Conservation (phyloP, 2,797 vertebrate genomes). For the Sylvia borin region DNA sequence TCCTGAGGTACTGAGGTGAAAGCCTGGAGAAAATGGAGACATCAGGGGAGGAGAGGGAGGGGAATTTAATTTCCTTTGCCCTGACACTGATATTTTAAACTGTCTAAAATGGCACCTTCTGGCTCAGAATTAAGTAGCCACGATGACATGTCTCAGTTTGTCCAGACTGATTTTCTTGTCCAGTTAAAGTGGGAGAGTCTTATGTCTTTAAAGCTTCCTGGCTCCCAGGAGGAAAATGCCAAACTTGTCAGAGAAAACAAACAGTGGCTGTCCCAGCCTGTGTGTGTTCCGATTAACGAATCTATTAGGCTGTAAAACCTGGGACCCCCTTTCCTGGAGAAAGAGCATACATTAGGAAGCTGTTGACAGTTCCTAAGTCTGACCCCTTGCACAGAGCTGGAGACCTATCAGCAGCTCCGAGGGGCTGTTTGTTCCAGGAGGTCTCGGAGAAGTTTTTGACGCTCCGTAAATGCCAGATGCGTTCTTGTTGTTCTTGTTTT, state of each 20-base stretch:
- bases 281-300: constrained; percentile 74
- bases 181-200: constrained; percentile 66
- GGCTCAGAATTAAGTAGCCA: constrained; percentile 36
- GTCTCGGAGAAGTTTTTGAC: constrained; percentile 60
- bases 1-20: neutral
- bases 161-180: constrained; percentile 72
- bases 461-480: constrained; percentile 67
- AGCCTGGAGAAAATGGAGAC: constrained; percentile 28
- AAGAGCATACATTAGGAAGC: constrained; percentile 74
- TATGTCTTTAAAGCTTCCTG: constrained; percentile 55
- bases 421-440: constrained; percentile 73
- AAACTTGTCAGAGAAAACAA: constrained; percentile 77
- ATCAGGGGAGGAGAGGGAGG: neutral
- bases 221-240: constrained; percentile 64
- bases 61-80: constrained; percentile 59
- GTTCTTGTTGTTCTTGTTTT: constrained; percentile 63
- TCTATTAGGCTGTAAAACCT: constrained; percentile 70
- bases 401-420: constrained; percentile 71
- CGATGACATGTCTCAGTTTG: constrained; percentile 58
- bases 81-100: constrained; percentile 38
- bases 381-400: constrained; percentile 68
- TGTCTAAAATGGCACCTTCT: constrained; percentile 50
- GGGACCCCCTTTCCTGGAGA: constrained; percentile 57
- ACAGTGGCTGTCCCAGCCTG: constrained; percentile 71
- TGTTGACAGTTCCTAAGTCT: constrained; percentile 74